Evolutionary conservation across 2,797 vertebrate species (phyloP), one percentile per base, ranked within the genome.

Genomic region (Lacerta viridis): DNA sequence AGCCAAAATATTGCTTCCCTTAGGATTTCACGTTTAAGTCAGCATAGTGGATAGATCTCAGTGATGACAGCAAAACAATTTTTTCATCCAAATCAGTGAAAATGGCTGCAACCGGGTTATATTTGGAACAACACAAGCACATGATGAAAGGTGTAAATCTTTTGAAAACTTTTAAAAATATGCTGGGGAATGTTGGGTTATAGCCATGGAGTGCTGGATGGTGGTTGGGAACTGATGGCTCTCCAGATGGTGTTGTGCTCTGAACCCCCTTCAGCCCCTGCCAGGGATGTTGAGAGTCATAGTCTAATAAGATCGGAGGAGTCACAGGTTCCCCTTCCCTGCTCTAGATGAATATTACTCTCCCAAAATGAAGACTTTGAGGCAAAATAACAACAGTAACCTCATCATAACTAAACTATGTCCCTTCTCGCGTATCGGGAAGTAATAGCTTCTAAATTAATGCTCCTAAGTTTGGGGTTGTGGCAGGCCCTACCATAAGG

Each of bases 41-140:
- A 86, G n/a, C 27, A 79, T 20, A 20, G 72, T 20, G 87, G 86
- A 29, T 3, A 17, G 71, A 25, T 91, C 8, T 61, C 68, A 84
- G n/a, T 6, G 64, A 36, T 82, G 77, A 69, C 39, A 85, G 91
- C 29, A 13, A n/a, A 55, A 9, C 75, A 75, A 33, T 8, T 0
- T 89, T 84, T 61, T 64, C 36, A 79, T 77, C 64, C 68, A 79
- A 89, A 91, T 80, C 72, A 82, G 50, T 78, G 46, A 76, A 41
- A 76, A 84, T 87, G 5, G 3, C 39, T 83, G 18, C 27, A 66
- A 25, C 15, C 66, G 84, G 66, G 71, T 85, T 50, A 79, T 71
- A 13, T 75, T 18, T 69, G 8, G 5, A 5, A 10, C 3, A 9
- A 27, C 55, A 27, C 2, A 13, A 2, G 4, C 77, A 66, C 25